Evolutionary conservation across 2,888 invertebrate genomes (phyloP).

Genomic region (Rhamphomyia laevipes): DNA sequence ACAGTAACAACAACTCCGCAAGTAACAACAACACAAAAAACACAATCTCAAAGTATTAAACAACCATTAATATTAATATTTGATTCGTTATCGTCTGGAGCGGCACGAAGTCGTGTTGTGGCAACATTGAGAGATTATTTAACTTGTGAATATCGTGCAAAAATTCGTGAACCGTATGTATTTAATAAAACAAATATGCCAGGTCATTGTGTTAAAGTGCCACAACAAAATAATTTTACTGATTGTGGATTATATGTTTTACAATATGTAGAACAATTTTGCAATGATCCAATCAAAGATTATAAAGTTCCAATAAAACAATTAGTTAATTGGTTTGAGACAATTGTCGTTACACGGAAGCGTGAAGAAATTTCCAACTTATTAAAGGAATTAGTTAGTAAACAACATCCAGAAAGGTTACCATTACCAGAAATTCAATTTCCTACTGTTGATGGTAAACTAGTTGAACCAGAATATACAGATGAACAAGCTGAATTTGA

Average conservation of each 20-base stretch:
- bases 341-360: slow-evolving; percentile 70
- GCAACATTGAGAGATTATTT: slow-evolving; percentile 85
- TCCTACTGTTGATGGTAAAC: slow-evolving; percentile 63
- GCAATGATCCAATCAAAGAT: slow-evolving; percentile 72
- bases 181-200: slow-evolving; percentile 77
- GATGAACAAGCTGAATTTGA: slow-evolving; percentile 43
- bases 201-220: slow-evolving; percentile 80
- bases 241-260: slow-evolving; percentile 94
- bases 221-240: slow-evolving; percentile 94
- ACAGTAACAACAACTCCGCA: slow-evolving; percentile 9
- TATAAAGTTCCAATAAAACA: slow-evolving; percentile 74
- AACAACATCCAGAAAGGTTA: slow-evolving; percentile 44
- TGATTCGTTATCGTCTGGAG: slow-evolving; percentile 80
- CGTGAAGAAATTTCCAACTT: slow-evolving; percentile 75
- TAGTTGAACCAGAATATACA: slow-evolving; percentile 42
- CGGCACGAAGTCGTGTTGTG: slow-evolving; percentile 70
- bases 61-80: slow-evolving; percentile 86
- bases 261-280: slow-evolving; percentile 95
- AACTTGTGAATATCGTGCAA: slow-evolving; percentile 72
- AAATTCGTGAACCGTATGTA: slow-evolving; percentile 43
- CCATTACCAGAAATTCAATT: slow-evolving; percentile 59
- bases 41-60: slow-evolving; percentile 21
- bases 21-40: slow-evolving; percentile 35
- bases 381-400: slow-evolving; percentile 59
- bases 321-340: slow-evolving; percentile 76